Percentiles rank a stretch among this genome's conserved stretches.
phyloP scores from a whole-genome alignment of 2,113 vertebrate genomes.

The Zeus faber region DNA sequence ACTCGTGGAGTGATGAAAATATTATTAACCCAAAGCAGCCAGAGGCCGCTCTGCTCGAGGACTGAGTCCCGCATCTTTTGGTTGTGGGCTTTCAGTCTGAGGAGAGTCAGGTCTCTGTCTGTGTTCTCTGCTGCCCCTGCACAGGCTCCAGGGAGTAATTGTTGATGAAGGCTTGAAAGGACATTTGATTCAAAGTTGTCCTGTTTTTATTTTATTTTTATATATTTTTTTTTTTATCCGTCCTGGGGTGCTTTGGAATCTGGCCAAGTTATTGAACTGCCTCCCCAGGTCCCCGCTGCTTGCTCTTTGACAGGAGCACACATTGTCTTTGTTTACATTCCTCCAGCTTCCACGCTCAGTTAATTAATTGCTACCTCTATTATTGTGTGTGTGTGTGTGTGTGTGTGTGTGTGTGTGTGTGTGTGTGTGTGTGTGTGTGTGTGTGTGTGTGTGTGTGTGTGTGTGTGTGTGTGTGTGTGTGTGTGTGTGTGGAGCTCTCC shows the following conservation, averaged over 20 bases:
- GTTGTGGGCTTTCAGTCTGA: conserved; percentile 33
- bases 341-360: conserved; percentile 39
- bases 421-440: conserved; percentile 14
- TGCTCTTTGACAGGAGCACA: conserved; percentile 39
- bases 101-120: conserved; percentile 14
- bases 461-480: no score
- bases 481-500: no score
- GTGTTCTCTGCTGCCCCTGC: conserved; percentile 29
- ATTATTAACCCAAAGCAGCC: conserved; percentile 25
- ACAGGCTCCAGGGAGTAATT: conserved; percentile 42
- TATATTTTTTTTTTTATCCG: conserved; percentile 57
- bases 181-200: conserved; percentile 63
- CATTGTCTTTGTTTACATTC: conserved; percentile 54
- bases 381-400: conserved; percentile 36
- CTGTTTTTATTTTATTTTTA: no score
- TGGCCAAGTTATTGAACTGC: conserved; percentile 61
- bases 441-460: conserved; percentile 30
- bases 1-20: conserved; percentile 25
- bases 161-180: conserved; percentile 67
- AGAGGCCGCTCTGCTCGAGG: conserved; percentile 27
- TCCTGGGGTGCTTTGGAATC: conserved; percentile 64
- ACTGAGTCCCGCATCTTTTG: conserved; percentile 30
- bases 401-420: conserved; percentile 22
- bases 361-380: conserved; percentile 62
- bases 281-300: conserved; percentile 35